Conservation (phyloP, 2,888 invertebrate genomes). For the Crossocerus cetratus region DNA sequence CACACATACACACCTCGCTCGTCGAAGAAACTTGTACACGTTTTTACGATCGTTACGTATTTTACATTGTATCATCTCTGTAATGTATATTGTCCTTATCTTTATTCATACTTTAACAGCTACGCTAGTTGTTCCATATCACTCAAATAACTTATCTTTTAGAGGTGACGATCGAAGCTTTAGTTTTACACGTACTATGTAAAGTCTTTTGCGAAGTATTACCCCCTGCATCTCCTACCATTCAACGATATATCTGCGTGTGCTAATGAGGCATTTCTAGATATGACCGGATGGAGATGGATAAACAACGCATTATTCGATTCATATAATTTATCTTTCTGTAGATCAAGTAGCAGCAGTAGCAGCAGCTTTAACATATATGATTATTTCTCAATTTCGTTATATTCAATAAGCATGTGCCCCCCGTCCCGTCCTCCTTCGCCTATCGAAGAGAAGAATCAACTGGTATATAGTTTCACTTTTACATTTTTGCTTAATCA, state of each 20-base stretch:
- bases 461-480: constrained; percentile 32
- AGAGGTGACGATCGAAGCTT: constrained; percentile 35
- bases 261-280: constrained; percentile 28
- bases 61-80: constrained; percentile 36
- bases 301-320: constrained; percentile 26
- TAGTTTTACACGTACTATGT: constrained; percentile 32
- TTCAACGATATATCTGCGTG: constrained; percentile 33
- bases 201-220: constrained; percentile 33
- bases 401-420: constrained; percentile 8
- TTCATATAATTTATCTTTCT: constrained; percentile 33
- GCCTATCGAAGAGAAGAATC: constrained; percentile 31
- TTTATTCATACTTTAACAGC: constrained; percentile 41
- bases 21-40: constrained; percentile 32
- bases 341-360: constrained; percentile 26
- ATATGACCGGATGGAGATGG: constrained; percentile 15
- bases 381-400: constrained; percentile 27
- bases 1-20: constrained; percentile 29
- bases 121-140: constrained; percentile 27
- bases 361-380: constrained; percentile 31
- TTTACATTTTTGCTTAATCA: constrained; percentile 42
- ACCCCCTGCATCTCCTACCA: constrained; percentile 18
- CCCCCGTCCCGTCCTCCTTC: too few species aligned
- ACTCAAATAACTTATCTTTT: constrained; percentile 44
- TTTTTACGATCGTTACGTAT: constrained; percentile 36
- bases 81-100: constrained; percentile 41